These are phyloP conservation scores for Glareola pratincola DNA, from an alignment of 2,113 vertebrate genomes.

Conservation along the genomic window DNA sequence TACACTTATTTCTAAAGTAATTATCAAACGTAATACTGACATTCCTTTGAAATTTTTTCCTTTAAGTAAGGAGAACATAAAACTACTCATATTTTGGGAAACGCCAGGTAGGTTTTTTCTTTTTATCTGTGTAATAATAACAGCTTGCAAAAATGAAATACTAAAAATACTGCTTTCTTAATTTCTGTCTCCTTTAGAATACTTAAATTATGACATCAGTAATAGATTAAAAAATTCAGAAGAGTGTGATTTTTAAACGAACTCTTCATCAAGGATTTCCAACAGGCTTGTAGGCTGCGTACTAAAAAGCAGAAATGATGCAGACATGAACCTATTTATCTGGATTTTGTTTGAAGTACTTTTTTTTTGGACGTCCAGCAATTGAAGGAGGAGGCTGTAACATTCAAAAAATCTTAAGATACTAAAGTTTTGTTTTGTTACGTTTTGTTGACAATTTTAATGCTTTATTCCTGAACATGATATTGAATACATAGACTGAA, in stretches of 20 bases:
- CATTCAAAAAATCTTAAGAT: not conserved
- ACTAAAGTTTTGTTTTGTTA: not conserved
- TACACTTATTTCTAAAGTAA: not conserved
- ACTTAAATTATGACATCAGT: not conserved
- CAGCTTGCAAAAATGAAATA: not conserved
- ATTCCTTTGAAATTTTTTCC: not conserved
- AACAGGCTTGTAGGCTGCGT: fast-evolving
- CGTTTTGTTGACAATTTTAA: not conserved
- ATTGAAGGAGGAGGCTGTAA: not conserved
- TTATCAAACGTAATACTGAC: not conserved
- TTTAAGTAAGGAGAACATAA: not conserved
- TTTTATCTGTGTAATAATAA: not conserved
- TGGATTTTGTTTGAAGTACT: not conserved
- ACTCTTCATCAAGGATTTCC: not conserved
- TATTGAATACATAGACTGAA: not conserved
- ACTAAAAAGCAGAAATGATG: not conserved
- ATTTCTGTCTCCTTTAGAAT: not conserved
- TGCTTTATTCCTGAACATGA: not conserved
- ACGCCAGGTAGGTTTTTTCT: not conserved
- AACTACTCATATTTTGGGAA: not conserved
- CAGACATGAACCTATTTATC: not conserved
- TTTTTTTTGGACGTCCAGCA: not conserved
- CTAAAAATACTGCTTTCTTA: not conserved
- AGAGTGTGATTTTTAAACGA: not conserved
- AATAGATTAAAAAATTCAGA: not conserved